A percentile compares a stretch with the other conserved stretches of the same genome.
Evolutionary conservation across 1,140 invertebrate species (phyloP).

Genomic region (Theocolax elegans): DNA sequence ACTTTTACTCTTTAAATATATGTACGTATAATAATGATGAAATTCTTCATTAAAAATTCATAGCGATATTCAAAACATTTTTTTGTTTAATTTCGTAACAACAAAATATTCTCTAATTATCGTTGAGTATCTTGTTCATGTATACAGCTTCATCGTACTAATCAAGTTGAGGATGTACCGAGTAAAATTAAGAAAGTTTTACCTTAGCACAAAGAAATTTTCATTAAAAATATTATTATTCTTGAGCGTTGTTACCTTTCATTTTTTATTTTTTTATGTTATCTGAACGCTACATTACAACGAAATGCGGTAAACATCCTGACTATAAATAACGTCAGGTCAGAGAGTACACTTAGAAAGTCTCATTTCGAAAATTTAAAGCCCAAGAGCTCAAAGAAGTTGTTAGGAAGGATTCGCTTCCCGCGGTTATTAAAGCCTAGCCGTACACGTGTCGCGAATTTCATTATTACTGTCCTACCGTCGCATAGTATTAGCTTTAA

Average conservation of each 20-base stretch:
- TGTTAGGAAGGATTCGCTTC: neutral
- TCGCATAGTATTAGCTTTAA: too few relatives aligned
- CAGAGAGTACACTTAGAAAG: neutral
- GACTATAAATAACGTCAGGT: neutral
- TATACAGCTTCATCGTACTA: too few relatives aligned
- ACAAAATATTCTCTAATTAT: too few relatives aligned
- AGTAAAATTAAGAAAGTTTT: slow-evolving; percentile 12
- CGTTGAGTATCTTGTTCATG: too few relatives aligned
- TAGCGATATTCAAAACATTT: too few relatives aligned
- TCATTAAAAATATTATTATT: slow-evolving; percentile 19
- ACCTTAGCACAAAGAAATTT: neutral
- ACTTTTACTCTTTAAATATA: too few relatives aligned
- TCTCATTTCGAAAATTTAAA: slow-evolving; percentile 10
- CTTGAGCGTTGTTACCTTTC: too few relatives aligned
- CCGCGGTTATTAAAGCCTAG: neutral
- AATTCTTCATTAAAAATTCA: too few relatives aligned
- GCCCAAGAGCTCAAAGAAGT: neutral
- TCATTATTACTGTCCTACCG: neutral
- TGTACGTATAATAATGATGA: too few relatives aligned
- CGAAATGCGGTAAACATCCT: neutral
- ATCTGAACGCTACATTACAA: neutral
- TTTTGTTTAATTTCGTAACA: too few relatives aligned
- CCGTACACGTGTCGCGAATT: neutral
- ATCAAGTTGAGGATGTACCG: neutral
- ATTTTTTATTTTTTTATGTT: neutral